phyloP scores from a whole-genome alignment of 2,888 invertebrate species.

The Scaeva pyrastri region DNA sequence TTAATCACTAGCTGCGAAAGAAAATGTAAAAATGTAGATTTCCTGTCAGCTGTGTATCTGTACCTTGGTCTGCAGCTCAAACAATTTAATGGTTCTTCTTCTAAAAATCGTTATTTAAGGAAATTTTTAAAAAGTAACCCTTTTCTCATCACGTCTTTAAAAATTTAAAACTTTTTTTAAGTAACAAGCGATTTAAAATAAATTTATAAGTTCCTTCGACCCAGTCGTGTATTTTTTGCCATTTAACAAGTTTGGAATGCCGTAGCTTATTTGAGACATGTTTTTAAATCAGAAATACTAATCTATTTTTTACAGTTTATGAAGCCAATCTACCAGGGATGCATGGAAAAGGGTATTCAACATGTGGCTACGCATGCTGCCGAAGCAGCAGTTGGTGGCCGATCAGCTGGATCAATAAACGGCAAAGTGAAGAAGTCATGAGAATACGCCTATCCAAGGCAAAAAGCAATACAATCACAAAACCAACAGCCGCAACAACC shows the following conservation, averaged over 20 bases:
- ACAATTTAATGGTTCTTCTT: no score
- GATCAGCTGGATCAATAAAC: slow-evolving; percentile 81
- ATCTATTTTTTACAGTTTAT: slow-evolving; percentile 86
- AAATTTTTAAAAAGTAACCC: no score
- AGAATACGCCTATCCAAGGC: slow-evolving; percentile 83
- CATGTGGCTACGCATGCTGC: slow-evolving; percentile 92
- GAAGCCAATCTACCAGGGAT: slow-evolving; percentile 92
- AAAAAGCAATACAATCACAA: slow-evolving; percentile 78
- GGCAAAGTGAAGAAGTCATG: slow-evolving; percentile 84
- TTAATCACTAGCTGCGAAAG: no score
- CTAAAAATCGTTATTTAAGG: no score
- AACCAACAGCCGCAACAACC: slow-evolving; percentile 72
- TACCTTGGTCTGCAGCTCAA: no score
- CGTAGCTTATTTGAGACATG: background rate
- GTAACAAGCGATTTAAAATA: no score
- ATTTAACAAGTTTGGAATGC: slow-evolving; percentile 42
- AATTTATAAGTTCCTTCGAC: no score
- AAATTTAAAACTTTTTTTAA: no score
- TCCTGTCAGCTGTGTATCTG: no score
- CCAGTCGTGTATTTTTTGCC: background rate
- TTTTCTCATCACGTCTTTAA: no score
- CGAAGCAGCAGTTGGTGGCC: slow-evolving; percentile 87
- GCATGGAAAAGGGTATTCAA: slow-evolving; percentile 92
- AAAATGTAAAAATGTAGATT: no score
- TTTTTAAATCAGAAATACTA: slow-evolving; percentile 5